These are phyloP conservation scores for Chauna torquata DNA, from an alignment of 2,113 vertebrate species.

Conservation along the genomic window DNA sequence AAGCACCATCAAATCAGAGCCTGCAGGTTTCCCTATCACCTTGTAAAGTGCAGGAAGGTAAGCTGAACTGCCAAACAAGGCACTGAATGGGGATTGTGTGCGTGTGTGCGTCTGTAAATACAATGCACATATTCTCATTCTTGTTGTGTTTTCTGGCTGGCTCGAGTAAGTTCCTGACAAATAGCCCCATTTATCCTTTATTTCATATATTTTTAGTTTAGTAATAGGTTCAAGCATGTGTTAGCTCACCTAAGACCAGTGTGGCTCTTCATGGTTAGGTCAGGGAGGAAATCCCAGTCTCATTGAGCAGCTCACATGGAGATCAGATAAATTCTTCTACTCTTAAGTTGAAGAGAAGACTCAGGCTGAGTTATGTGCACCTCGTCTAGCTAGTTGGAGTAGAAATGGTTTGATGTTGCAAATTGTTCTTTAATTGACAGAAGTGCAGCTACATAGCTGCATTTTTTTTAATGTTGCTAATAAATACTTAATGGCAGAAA, in stretches of 20 bases:
- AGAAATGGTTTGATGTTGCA: not conserved
- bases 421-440: not conserved
- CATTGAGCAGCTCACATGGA: not conserved
- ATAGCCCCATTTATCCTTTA: not conserved
- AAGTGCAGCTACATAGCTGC: not conserved
- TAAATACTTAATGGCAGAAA: not conserved
- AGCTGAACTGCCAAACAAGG: not conserved
- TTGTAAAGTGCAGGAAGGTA: conserved; percentile 93
- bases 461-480: not conserved
- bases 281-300: not conserved
- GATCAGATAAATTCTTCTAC: not conserved
- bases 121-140: rapidly evolving
- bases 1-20: conserved; percentile 86
- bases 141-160: not conserved
- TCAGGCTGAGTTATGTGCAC: not conserved
- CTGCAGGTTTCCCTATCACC: conserved; percentile 89
- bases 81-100: not conserved
- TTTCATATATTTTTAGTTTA: not conserved
- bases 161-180: not conserved
- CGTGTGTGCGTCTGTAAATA: not conserved
- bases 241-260: not conserved
- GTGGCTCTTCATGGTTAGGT: not conserved
- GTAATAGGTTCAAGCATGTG: not conserved
- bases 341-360: not conserved
- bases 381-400: not conserved